Base-by-base conservation (phyloP, 1,140 invertebrate genomes). In the Calephelis nemesis region DNA sequence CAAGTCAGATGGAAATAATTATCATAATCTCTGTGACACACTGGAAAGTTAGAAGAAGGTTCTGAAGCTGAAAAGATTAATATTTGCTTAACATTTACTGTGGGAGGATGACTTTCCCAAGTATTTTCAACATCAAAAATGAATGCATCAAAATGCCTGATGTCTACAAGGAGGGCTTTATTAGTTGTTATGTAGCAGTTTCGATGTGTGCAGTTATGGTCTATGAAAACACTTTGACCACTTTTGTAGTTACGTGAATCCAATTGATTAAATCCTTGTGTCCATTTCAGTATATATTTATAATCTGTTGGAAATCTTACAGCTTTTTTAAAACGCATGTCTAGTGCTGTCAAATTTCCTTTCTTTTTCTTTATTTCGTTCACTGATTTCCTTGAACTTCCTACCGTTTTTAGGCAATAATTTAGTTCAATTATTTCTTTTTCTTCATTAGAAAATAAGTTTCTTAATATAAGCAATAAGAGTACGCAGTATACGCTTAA, bases 281-380 rank as follows among this genome's bases (percentile, higher is more conserved):
- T 81, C 78, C 79, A 86, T 65, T 82, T 85, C 4, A 88, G 70
- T 48, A 88, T 81, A 42, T 73, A 88, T 58, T 81, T 88, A 0
- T 79, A 78, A 76, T 88, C 85, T 6, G 76, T 81, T 0, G 72
- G 69, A 42, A 88, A 71, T 69, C 84, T 75, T 42, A 63, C 49
- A 0, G 77, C 78, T 50, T 60, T 68, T 50, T 69, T 62, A 48
- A 78, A 81, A 48, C 74, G 40, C 0, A 15, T 19, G 7, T 54
- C 50, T 0, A 76, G 7, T 19, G 49, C 60, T 10, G 69, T 69
- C 8, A 64, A 48, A 40, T 77, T 69, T 30, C 73, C 73, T 52
- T 63, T 68, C 62, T 64, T 62, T 60, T 73, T 74, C 50, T 74
- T 76, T 40, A 77, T 71, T 15, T 79, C 68, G 19, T 63, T 67